Evolutionary conservation across 1,140 invertebrate species (phyloP).

Genomic region (Drosophila oshimai): DNA sequence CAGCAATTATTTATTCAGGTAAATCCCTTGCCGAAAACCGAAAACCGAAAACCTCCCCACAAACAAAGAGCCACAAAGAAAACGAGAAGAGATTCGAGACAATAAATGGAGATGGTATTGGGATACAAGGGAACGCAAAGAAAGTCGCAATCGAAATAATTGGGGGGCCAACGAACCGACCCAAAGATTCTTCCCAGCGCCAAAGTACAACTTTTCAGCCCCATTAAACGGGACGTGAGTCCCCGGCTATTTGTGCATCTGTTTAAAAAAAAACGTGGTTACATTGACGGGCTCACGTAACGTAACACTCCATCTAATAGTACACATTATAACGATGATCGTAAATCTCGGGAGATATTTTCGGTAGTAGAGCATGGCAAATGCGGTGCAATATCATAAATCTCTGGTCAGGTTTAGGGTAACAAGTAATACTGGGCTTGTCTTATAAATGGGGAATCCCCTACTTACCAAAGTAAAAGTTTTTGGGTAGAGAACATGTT

Average conservation of each 20-base stretch:
- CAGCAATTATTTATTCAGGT: conserved; percentile 59
- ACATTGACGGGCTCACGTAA: conserved; percentile 14
- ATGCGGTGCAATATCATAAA: conserved; percentile 3
- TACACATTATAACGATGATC: conserved; percentile 1
- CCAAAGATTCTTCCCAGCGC: background rate
- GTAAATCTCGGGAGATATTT: conserved; percentile 29
- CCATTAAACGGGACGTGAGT: background rate
- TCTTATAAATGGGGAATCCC: too few species aligned
- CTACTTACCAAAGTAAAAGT: too few species aligned
- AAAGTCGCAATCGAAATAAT: background rate
- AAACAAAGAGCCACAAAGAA: conserved; percentile 30
- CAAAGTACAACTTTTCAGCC: background rate
- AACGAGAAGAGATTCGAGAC: background rate
- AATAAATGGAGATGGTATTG: conserved; percentile 9
- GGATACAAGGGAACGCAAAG: background rate
- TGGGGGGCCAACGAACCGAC: conserved; percentile 5
- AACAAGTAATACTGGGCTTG: background rate
- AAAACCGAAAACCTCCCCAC: background rate
- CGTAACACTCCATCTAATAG: conserved; percentile 7
- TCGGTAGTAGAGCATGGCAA: background rate
- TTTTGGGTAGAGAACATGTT: too few species aligned
- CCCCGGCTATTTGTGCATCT: background rate
- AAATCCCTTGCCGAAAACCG: conserved; percentile 53
- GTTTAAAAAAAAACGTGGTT: background rate
- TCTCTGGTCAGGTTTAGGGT: background rate